Percentiles rank a stretch among this genome's conserved stretches.
phyloP scores from a whole-genome alignment of 35 echinoderm and acorn worm genomes.

The Anneissia japonica region DNA sequence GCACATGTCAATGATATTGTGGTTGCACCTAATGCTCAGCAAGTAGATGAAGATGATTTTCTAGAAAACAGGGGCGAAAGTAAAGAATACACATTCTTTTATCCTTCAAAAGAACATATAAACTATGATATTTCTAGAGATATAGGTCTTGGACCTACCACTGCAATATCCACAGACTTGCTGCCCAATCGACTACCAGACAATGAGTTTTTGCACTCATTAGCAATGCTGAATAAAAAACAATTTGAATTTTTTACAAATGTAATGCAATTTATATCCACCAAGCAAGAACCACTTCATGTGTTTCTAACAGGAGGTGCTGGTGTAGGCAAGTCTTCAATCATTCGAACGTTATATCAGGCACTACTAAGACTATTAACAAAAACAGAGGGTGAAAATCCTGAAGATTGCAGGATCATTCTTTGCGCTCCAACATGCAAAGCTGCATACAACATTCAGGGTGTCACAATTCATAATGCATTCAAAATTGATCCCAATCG shows the following conservation, averaged over 20 bases:
- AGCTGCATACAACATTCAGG: conserved; percentile 28
- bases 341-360: conserved; percentile 14
- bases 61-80: neutral
- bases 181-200: neutral
- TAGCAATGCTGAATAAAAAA: neutral
- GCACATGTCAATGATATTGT: neutral
- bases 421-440: conserved; percentile 34
- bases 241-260: conserved; percentile 28
- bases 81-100: neutral
- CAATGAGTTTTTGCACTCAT: neutral
- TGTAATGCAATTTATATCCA: conserved; percentile 7
- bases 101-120: no score
- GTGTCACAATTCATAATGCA: conserved; percentile 10
- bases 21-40: neutral
- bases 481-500: conserved; percentile 8
- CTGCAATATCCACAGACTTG: neutral
- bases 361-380: conserved; percentile 14
- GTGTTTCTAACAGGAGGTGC: conserved; percentile 34
- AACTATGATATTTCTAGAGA: conserved; percentile 34
- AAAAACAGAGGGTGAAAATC: conserved; percentile 8
- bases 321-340: conserved; percentile 27
- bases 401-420: neutral
- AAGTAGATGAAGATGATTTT: neutral
- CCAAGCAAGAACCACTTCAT: conserved; percentile 14
- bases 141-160: neutral